Evolutionary conservation across 2,888 invertebrate species (phyloP).

Genomic region (Tricholauxania praeusta): DNA sequence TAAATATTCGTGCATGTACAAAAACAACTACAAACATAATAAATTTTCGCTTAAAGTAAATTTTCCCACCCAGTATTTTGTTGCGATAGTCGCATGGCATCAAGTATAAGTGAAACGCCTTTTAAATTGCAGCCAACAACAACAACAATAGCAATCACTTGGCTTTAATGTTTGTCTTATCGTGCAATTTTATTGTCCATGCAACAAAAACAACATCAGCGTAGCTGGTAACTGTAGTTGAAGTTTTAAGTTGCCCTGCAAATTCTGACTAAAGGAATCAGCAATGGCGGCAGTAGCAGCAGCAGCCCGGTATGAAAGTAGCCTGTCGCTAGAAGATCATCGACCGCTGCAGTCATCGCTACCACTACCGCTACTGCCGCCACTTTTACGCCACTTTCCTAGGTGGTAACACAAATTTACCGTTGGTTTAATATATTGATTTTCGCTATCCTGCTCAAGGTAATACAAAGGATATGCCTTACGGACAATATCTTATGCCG

Average conservation of each 20-base stretch:
- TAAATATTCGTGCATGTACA: not conserved
- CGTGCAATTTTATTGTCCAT: constrained; percentile 27
- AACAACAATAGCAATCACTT: constrained; percentile 17
- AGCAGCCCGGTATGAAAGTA: too few relatives aligned
- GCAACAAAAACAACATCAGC: not conserved
- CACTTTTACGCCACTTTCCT: not conserved
- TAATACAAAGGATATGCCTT: too few relatives aligned
- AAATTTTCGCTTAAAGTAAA: constrained; percentile 26
- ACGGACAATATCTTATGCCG: too few relatives aligned
- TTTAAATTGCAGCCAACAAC: constrained; percentile 15
- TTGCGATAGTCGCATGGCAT: not conserved
- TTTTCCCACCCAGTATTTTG: constrained; percentile 25
- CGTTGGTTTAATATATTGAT: constrained; percentile 25
- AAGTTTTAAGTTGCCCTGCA: too few relatives aligned
- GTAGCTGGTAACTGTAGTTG: too few relatives aligned
- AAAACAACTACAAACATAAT: constrained; percentile 6
- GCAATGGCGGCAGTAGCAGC: too few relatives aligned
- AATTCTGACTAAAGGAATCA: too few relatives aligned
- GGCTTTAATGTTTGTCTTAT: constrained; percentile 23
- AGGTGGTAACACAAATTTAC: not conserved
- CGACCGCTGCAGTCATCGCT: constrained; percentile 1
- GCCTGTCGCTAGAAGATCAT: constrained; percentile 20
- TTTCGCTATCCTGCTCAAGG: constrained; percentile 10
- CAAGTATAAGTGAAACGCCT: not conserved
- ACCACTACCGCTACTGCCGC: not conserved